phyloP scores from a whole-genome alignment of 2,888 invertebrate genomes.

The Tridacna gigas region DNA sequence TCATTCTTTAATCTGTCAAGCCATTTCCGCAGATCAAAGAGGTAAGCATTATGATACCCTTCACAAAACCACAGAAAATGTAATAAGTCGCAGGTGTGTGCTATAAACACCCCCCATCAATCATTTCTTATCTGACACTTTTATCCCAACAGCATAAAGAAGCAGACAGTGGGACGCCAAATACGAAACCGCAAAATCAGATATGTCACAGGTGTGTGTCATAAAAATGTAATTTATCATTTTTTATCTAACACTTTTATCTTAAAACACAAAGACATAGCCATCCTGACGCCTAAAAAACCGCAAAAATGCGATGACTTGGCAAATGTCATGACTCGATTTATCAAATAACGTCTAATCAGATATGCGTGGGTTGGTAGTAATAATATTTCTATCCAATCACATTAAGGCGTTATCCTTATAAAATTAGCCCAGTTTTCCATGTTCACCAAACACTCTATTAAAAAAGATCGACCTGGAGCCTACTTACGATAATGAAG shows the following conservation, averaged over 20 bases:
- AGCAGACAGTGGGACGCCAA: not conserved
- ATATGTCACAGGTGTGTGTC: not conserved
- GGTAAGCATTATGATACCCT: not conserved
- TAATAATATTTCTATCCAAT: not conserved
- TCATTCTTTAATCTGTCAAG: not conserved
- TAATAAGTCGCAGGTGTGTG: not conserved
- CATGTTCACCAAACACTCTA: not conserved
- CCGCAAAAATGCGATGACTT: too few relatives aligned
- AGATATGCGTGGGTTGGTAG: not conserved
- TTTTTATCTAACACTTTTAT: not conserved
- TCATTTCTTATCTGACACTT: not conserved
- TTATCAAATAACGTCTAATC: not conserved
- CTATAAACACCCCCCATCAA: not conserved
- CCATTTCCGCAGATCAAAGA: not conserved
- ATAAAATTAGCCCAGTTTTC: not conserved
- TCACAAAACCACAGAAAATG: not conserved
- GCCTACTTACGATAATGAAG: slow-evolving; percentile 22
- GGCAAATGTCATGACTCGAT: too few relatives aligned
- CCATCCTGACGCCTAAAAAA: not conserved
- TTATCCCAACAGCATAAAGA: not conserved
- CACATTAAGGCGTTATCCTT: not conserved
- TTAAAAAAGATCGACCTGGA: slow-evolving; percentile 1
- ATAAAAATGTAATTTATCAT: not conserved
- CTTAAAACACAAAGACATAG: not conserved
- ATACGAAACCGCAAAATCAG: not conserved